Percentiles rank a stretch among this genome's conserved stretches.
Conservation (phyloP, 2,113 vertebrate genomes). For the Sisor rabdophorus region DNA sequence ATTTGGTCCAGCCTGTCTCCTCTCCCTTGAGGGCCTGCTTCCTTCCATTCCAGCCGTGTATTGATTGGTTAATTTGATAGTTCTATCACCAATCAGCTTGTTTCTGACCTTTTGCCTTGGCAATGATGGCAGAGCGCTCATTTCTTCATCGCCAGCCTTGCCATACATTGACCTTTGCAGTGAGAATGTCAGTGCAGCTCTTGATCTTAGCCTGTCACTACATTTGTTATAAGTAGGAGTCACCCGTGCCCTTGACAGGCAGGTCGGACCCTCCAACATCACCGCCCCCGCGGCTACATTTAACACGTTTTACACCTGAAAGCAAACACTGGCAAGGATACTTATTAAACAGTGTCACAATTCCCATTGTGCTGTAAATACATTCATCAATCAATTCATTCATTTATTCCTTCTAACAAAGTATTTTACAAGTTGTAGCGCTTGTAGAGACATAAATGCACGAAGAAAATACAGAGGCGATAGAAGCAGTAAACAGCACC, state of each 20-base stretch:
- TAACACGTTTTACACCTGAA: slow-evolving; percentile 19
- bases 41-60: slow-evolving; percentile 81
- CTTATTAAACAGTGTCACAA: background rate
- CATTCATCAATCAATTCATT: too few relatives aligned
- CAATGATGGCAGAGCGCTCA: slow-evolving; percentile 88
- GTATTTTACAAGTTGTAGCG: background rate
- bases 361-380: background rate
- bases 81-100: slow-evolving; percentile 98
- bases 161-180: slow-evolving; percentile 90
- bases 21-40: slow-evolving; percentile 76
- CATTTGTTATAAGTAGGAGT: slow-evolving; percentile 82
- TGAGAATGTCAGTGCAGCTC: slow-evolving; percentile 91
- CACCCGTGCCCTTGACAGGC: slow-evolving; percentile 78
- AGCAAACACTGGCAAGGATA: background rate
- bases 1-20: slow-evolving; percentile 77
- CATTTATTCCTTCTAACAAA: background rate
- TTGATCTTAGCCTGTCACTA: slow-evolving; percentile 88
- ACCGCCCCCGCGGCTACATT: background rate
- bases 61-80: slow-evolving; percentile 99
- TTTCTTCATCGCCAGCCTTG: slow-evolving; percentile 84
- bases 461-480: background rate
- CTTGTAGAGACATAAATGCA: background rate
- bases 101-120: slow-evolving; percentile 97
- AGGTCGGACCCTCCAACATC: slow-evolving; percentile 21
- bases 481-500: background rate